Base-by-base conservation (phyloP, 2,797 vertebrate genomes). In the Malacoraja senta region DNA sequence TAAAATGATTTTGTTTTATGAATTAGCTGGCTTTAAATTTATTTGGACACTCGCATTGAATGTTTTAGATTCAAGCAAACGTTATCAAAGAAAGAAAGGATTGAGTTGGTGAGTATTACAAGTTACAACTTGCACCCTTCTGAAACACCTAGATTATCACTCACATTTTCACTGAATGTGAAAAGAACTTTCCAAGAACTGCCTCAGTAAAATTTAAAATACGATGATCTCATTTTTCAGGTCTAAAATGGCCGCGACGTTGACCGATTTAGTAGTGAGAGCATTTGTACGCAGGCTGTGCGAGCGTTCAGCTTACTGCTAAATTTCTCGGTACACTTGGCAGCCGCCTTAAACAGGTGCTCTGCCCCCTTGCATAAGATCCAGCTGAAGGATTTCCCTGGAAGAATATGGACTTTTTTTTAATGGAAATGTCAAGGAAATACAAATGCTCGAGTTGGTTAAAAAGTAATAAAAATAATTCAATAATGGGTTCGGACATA, bases 51-150 rank as follows among this genome's bases (percentile, higher is more conserved):
- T 65, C 35, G 35, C n/a, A 35, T 65, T 21, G 17, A 35, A 35
- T 65, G 8, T n/a, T 88, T 88, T 35, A 88, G 61, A 88, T 88
- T 88, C 65, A 88, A 68, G 61, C n/a, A 19, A 88, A 88, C 35
- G 61, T 19, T 68, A 88, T 65, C n/a, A 35, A 88, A 15, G 84
- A 63, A n/a, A 8, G 61, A 12, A 65, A 88, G 29, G 61, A 61
- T 84, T 13, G 83, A 61, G 61, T 9, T n/a, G 6, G 61, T 19
- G 61, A 9, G 61, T 68, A 8, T 32, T 7, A 88, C 1, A 32
- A 61, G 17, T 68, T 68, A 32, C n/a, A 68, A 68, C 10, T 9
- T 15, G 63, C 15, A n/a, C 61, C 8, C 58, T 29, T 35, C 15
- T 35, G 8, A 68, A 88, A 44, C n/a, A 19, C 63, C 17, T 9